Evolutionary conservation across 2,888 invertebrate genomes (phyloP).

Genomic region (Sarcophaga carnaria): DNA sequence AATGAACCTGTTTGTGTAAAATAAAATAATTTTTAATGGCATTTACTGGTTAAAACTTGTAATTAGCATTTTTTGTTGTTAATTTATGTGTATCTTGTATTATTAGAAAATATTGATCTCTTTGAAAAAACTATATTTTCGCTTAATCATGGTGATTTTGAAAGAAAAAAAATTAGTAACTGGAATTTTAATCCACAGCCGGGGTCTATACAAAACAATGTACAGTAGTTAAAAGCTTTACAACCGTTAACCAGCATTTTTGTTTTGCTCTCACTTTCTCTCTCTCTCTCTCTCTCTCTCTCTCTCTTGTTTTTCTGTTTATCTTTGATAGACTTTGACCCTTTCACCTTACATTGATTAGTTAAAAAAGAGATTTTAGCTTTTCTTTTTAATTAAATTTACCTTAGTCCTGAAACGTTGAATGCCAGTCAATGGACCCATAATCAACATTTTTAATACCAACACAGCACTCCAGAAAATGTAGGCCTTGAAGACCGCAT

Average conservation of each 20-base stretch:
- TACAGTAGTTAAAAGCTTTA: neutral
- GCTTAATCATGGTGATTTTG: conserved; percentile 31
- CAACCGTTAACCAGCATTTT: too few relatives aligned
- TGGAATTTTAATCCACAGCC: neutral
- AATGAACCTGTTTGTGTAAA: neutral
- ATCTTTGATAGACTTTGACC: conserved; percentile 70
- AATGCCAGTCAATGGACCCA: conserved; percentile 81
- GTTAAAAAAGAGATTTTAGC: neutral
- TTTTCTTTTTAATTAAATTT: conserved; percentile 41
- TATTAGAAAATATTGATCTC: neutral
- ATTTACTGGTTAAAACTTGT: neutral
- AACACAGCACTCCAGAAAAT: conserved; percentile 81
- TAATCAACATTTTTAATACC: conserved; percentile 81
- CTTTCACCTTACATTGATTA: conserved; percentile 16
- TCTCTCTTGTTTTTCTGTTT: neutral
- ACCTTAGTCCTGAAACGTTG: conserved; percentile 82
- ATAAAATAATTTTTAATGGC: neutral
- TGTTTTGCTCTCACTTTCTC: neutral
- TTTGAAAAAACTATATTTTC: neutral
- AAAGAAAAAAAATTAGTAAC: neutral
- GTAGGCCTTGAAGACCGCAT: conserved; percentile 80
- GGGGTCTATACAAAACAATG: neutral
- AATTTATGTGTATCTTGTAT: neutral
- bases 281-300: neutral
- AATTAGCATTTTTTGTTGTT: neutral